Conservation (phyloP, 2,113 vertebrate species). For the Kryptolebias marmoratus region DNA sequence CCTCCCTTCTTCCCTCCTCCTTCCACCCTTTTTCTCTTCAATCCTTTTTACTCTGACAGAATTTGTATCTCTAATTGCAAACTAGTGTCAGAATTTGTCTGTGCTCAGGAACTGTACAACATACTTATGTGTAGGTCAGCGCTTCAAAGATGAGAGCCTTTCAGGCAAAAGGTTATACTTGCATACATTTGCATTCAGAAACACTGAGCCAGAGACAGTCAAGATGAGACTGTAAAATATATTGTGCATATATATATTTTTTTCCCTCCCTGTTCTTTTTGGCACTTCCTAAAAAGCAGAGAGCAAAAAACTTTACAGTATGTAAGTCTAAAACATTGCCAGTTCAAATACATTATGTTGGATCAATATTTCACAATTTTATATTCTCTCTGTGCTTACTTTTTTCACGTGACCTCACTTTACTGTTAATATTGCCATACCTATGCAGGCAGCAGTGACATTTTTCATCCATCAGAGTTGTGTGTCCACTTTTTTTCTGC, state of each 20-base stretch:
- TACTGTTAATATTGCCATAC: constrained; percentile 53
- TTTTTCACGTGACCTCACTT: constrained; percentile 45
- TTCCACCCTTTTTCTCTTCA: constrained; percentile 2
- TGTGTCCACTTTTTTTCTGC: constrained; percentile 36
- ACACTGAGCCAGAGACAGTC: constrained; percentile 48
- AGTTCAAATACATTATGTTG: constrained; percentile 58
- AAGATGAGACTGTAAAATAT: constrained; percentile 44
- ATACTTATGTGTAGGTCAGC: constrained; percentile 82
- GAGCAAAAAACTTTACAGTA: constrained; percentile 58
- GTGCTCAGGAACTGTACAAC: constrained; percentile 73
- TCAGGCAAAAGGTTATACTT: constrained; percentile 82
- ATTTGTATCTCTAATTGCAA: constrained; percentile 71
- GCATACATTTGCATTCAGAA: constrained; percentile 83
- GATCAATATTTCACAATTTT: constrained; percentile 79
- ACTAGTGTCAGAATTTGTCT: constrained; percentile 80
- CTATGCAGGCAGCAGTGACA: constrained; percentile 42
- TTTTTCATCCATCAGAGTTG: constrained; percentile 48
- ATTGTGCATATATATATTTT: constrained; percentile 45
- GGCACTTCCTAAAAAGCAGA: constrained; percentile 58
- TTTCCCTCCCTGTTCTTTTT: constrained; percentile 38
- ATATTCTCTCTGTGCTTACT: constrained; percentile 63
- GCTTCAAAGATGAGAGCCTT: constrained; percentile 81
- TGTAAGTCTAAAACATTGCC: constrained; percentile 43
- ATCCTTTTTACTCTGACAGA: constrained; percentile 53
- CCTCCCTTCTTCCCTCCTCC: constrained; percentile 10